Evolutionary conservation across 1,140 invertebrate species (phyloP), one percentile per base, ranked within the genome.

Genomic region (Homarus americanus): DNA sequence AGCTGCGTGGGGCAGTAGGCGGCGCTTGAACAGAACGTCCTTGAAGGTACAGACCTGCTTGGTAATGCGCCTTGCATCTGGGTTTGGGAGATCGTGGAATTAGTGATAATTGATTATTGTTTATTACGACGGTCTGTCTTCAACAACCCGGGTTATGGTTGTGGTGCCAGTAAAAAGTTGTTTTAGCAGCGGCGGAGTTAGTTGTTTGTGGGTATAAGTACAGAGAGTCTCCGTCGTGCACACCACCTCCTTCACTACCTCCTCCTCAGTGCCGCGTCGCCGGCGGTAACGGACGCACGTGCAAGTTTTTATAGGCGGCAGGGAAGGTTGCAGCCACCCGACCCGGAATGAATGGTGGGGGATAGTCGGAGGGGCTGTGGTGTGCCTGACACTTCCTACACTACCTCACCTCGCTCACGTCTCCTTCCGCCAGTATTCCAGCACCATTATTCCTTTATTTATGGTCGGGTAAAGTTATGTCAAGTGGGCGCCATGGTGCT

Each of bases 201-300:
- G 44, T 7, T 49, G 44, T 49, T 5, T 49, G 44, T 49, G 44
- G 44, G 44, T 49, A 15, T 49, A 15, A 49, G 12, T 49, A 15
- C 15, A 15, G 12, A 49, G 44, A 49, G 44, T 5, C 15, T 49
- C 44, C 5, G 44, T 15, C 5, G 44, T 15, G 44, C 4, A 9
- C 28, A 17, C 73, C 73, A 28, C 20, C 73, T 10, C 36, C 34
- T 12, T 20, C 20, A 0, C 58, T n/a, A 24, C 53, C 63, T 44
- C 24, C 53, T 40, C 82, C 17, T n/a, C 49, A 24, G 40, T 69
- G 36, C 9, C 44, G 17, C 17, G 34, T 72, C 49, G 82, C 82
- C 82, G 58, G 36, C 36, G 82, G 82, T 85, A 85, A 85, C 82
- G 82, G 82, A 85, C 82, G 69, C 82, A 85, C 82, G 82, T 44